phyloP scores from a whole-genome alignment of 2,113 vertebrate species.

The Pygoscelis adeliae region DNA sequence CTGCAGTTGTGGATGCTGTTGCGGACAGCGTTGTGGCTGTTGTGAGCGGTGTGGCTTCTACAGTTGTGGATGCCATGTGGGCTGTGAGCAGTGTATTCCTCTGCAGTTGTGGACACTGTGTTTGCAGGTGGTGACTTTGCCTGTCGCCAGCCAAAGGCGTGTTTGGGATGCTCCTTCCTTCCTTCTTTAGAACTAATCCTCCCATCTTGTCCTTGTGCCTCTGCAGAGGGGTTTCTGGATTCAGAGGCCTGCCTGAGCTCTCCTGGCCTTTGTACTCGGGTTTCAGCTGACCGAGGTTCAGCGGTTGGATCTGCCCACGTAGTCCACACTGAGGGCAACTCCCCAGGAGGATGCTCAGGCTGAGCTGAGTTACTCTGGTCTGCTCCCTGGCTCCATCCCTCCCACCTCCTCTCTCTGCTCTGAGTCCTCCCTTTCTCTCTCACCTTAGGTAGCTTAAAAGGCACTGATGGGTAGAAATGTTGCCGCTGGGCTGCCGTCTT shows the following conservation, averaged over 20 bases:
- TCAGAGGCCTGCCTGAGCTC: background rate
- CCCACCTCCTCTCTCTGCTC: background rate
- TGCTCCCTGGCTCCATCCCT: background rate
- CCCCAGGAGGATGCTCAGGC: background rate
- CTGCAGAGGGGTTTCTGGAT: background rate
- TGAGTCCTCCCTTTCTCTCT: background rate
- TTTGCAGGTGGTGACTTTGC: background rate
- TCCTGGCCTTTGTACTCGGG: no score
- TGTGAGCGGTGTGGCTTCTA: no score
- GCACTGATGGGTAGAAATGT: background rate
- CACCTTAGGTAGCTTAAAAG: background rate
- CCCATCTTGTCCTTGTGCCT: background rate
- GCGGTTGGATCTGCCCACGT: background rate
- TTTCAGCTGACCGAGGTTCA: background rate
- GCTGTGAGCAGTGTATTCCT: background rate
- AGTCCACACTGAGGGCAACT: background rate
- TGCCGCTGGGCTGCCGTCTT: background rate
- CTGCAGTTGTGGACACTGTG: background rate
- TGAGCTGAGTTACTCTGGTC: background rate
- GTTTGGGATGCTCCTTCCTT: background rate
- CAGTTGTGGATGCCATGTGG: no score
- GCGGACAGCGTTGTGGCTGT: no score
- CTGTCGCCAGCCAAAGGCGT: accelerated
- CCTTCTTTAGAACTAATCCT: background rate
- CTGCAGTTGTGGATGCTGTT: background rate